Base-by-base conservation (phyloP, 2,888 invertebrate genomes). In the Hypselothyrea guttata region DNA sequence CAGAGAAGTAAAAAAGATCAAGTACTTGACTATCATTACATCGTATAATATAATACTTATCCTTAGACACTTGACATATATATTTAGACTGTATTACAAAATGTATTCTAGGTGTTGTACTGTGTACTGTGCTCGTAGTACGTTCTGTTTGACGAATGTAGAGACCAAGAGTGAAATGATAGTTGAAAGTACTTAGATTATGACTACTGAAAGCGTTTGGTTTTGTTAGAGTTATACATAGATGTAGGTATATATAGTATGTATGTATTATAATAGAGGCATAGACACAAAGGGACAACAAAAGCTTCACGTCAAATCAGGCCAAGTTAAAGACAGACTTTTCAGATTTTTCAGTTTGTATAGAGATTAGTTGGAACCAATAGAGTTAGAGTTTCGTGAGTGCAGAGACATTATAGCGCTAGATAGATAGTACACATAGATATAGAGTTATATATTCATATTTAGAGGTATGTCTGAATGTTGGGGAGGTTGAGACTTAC, bases 271-370 rank as follows among this genome's bases (percentile, higher is more conserved):
- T 15, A 38, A 51, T 63, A 64, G 35, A 60, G 51, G 40, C 63
- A 64, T 57, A 68, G 44, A 64, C 30, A 72, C 15, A 78, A 44
- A 81, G 68, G 72, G 71, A 88, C 88, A 87, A 87, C 87, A 84
- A 88, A 89, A 89, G 89, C 89, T 87, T 87, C 84, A 88, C 85
- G 79, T 84, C 85, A 83, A 83, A 61, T 68, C 70, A 84, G 71
- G 75, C 79, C 75, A 56, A 71, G 67, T 58, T 62, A 57, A 53
- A 46, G 60, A 69, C 31, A 71, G 57, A 66, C 52, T 54, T 55
- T 48, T 51, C 58, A 47, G 60, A 18, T 59, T 53, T 42, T 2
- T 27, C 28, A 30, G 33, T 48, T 18, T 54, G 62, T 68, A 68
- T 68, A 42, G n/a, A 22, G 12, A 28, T 34, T 40, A 41, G 49